These are phyloP conservation scores for Apis cerana DNA, from an alignment of 1,140 invertebrate species.

Conservation along the genomic window DNA sequence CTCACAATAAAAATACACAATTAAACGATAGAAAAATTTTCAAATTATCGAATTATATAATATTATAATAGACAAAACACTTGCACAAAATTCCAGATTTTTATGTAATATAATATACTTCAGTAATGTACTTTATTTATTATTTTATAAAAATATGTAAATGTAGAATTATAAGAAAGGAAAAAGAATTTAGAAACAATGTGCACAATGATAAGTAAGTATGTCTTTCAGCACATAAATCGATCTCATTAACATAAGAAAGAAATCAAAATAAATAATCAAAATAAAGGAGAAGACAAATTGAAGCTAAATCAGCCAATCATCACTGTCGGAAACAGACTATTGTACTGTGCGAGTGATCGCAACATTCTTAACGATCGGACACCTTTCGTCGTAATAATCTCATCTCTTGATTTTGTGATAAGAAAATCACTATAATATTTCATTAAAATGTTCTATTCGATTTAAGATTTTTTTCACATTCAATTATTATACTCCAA, in stretches of 20 bases:
- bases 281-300: not conserved
- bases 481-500: not conserved
- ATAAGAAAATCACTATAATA: constrained; percentile 48
- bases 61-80: not conserved
- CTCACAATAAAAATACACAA: not conserved
- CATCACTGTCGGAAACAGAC: constrained; percentile 16
- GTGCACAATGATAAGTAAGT: not conserved
- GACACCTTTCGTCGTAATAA: constrained; percentile 33
- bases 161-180: too few relatives aligned
- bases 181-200: not conserved
- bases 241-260: not conserved
- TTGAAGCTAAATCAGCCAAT: not conserved
- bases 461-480: not conserved
- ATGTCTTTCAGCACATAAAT: not conserved
- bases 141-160: not conserved
- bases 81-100: not conserved
- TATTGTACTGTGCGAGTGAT: constrained; percentile 39
- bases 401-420: constrained; percentile 40
- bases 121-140: not conserved
- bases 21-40: too few relatives aligned
- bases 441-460: not conserved
- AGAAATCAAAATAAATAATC: not conserved
- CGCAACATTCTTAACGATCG: constrained; percentile 41
- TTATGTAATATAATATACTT: not conserved
- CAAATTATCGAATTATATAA: not conserved